Evolutionary conservation across 2,113 vertebrate genomes (phyloP), one percentile per base, ranked within the genome.

Genomic region (Zosterops lateralis): DNA sequence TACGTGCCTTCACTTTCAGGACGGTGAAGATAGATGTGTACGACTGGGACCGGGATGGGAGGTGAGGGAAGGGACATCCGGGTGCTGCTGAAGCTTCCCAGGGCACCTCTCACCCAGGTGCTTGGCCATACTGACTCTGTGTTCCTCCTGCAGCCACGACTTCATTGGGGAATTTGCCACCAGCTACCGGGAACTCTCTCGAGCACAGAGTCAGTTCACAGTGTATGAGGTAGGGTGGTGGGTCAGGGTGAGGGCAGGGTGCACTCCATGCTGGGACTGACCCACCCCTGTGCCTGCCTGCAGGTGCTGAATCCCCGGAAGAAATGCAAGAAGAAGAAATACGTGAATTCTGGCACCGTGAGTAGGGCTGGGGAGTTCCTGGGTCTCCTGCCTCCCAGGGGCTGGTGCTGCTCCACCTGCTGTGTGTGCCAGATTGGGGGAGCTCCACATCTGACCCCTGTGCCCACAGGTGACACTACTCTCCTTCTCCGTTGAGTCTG

Each of bases 291-390:
- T 34, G 7, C 67, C 12, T 26, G 1, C 97, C 12, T 26, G 1
- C 97, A 99, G 99, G 99, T 99, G 86, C 97, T 99, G 95, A 99
- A 99, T 97, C 99, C 99, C 47, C 98, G 99, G 97, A 99, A 99
- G 98, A 99, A 99, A 97, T 99, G 99, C 93, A 99, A 99, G 97
- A 99, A 99, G 98, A 99, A 99, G 98, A 99, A 99, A 98, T 99
- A 99, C 2, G 96, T 99, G 81, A 99, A 99, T 96, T 99, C 99
- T 1, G 99, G 99, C 90, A 99, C 99, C 0, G 99, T 99, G 97
- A 98, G 99, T 98, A 42, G 17, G 66, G 57, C 66, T 44, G 42
- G 74, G 65, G 53, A 2, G 0, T 45, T 79, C 31, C 64, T 76
- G 67, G 56, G 48, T 66, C 17, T 70, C 38, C 17, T 57, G 40